Evolutionary conservation across 2,888 invertebrate species (phyloP), one percentile per base, ranked within the genome.

Genomic region (Drosophila stalkeri): DNA sequence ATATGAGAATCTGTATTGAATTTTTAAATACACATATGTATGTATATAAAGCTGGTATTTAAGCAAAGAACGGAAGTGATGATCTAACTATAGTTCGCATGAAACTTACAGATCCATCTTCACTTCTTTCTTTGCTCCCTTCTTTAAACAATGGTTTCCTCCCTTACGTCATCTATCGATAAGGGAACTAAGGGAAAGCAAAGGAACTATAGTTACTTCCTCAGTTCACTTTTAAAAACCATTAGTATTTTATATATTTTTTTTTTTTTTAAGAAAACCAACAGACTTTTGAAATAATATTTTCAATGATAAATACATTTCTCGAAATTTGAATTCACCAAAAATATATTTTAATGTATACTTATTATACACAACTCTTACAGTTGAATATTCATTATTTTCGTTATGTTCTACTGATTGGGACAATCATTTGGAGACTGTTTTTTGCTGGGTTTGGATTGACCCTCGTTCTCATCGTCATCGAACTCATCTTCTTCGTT

Each of bases 391-490:
- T 54, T 63, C 57, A 66, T 78, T 56, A 59, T 61, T 37, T 54
- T 54, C 16, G 23, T 61, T 59, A 44, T 62, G 35, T 76, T 90
- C 94, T 95, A 96, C 94, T 96, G 96, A 89, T 95, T 96, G 92
- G 95, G 96, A 94, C 96, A 96, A 86, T 96, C 96, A 76, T 95
- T 94, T 67, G 95, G 95, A 47, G 82, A 86, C 72, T 81, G 87
- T 80, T 92, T 92, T 76, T 90, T 92, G 74, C 82, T 89, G 14
- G 85, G 80, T 56, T 90, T 90, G 47, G 84, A 87, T 49, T 94
- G 94, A 52, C 95, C 95, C 75, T 95, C 95, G 44, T 94, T 94
- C 72, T 95, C 95, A 76, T 95, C 95, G 66, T 96, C 95, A 16
- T 95, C 94, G 31, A 93, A 94, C 37, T 94, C 94, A 49, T 92